Conservation (phyloP, 2,888 invertebrate genomes). For the Hirtodrosophila histrioides region DNA sequence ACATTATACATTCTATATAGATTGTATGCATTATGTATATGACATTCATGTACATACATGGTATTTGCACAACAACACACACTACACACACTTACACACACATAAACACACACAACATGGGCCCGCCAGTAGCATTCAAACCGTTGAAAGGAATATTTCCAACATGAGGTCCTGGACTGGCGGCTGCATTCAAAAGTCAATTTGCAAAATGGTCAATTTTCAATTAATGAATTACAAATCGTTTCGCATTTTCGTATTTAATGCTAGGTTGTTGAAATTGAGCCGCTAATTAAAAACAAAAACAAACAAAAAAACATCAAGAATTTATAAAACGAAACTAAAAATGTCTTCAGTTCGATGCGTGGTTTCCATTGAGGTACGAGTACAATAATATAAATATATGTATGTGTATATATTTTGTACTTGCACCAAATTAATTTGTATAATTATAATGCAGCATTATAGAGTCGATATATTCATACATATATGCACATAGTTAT, state of each 20-base stretch:
- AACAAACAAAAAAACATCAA: conserved; percentile 22
- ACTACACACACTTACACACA: conserved; percentile 27
- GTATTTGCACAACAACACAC: conserved; percentile 17
- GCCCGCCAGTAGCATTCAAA: conserved; percentile 32
- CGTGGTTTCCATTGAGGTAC: conserved; percentile 73
- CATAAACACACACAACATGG: conserved; percentile 4
- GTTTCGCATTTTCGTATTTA: conserved; percentile 60
- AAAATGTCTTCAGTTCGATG: conserved; percentile 72
- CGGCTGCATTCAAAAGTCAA: conserved; percentile 64
- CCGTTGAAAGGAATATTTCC: conserved; percentile 3
- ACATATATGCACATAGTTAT: conserved; percentile 26
- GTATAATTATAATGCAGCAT: conserved; percentile 59
- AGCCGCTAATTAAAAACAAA: conserved; percentile 20
- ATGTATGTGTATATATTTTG: conserved; percentile 59
- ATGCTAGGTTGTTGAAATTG: conserved; percentile 65
- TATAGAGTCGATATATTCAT: conserved; percentile 41
- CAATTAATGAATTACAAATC: conserved; percentile 34
- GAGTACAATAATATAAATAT: conserved; percentile 38
- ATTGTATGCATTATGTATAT: conserved; percentile 73
- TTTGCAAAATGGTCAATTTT: conserved; percentile 62
- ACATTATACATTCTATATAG: conserved; percentile 20
- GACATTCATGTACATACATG: conserved; percentile 73
- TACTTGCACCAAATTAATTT: conserved; percentile 67
- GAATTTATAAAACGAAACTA: conserved; percentile 48
- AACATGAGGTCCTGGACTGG: conserved; percentile 9